Evolutionary conservation across 2,888 invertebrate genomes (phyloP).

Genomic region (Mesoligia furuncula): DNA sequence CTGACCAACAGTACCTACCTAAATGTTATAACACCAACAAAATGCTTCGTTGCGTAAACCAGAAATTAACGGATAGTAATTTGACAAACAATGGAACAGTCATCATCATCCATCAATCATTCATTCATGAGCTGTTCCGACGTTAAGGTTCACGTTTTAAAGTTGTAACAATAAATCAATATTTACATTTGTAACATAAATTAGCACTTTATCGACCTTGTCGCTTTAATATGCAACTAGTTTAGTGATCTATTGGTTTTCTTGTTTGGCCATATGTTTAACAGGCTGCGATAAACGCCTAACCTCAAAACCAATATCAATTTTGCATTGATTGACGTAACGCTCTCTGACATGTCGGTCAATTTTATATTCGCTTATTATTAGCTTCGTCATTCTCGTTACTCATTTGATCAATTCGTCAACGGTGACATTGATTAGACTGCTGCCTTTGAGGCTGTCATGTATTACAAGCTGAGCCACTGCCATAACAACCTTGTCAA

Average conservation of each 20-base stretch:
- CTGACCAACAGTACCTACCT: neutral
- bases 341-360: conserved; percentile 33
- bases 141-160: conserved; percentile 21
- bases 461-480: conserved; percentile 56
- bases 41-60: conserved; percentile 51
- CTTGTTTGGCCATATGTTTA: conserved; percentile 11
- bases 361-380: conserved; percentile 36
- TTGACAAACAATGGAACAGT: conserved; percentile 36
- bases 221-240: neutral
- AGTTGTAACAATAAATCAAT: conserved; percentile 28
- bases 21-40: conserved; percentile 27
- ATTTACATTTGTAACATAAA: conserved; percentile 38
- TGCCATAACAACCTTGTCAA: conserved; percentile 62
- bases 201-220: conserved; percentile 35
- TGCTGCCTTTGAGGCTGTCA: conserved; percentile 53
- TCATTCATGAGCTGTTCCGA: conserved; percentile 42
- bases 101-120: conserved; percentile 51
- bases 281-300: neutral
- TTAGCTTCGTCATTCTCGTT: conserved; percentile 12
- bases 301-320: conserved; percentile 28
- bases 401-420: conserved; percentile 52
- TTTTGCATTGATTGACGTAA: conserved; percentile 34
- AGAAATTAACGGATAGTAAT: conserved; percentile 36
- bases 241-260: conserved; percentile 12
- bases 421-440: conserved; percentile 50